Percentiles rank a stretch among this genome's conserved stretches.
phyloP scores from a whole-genome alignment of 2,888 invertebrate genomes.

The Drosophila borealis region DNA sequence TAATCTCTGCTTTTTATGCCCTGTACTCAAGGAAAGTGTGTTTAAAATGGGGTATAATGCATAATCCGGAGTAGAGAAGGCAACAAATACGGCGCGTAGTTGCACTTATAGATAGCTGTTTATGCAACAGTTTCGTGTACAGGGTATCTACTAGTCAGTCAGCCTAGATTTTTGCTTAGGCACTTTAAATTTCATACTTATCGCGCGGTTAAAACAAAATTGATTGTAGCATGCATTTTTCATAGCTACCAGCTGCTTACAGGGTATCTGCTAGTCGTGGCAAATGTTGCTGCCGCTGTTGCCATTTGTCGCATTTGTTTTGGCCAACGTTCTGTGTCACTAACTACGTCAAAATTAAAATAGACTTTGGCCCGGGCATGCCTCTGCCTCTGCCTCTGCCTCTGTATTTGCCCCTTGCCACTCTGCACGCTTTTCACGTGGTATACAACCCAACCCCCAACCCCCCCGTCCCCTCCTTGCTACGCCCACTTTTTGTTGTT shows the following conservation, averaged over 20 bases:
- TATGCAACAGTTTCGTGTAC: too few relatives aligned
- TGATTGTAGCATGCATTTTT: not conserved
- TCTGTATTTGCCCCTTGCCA: too few relatives aligned
- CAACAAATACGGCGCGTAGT: not conserved
- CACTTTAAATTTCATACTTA: not conserved
- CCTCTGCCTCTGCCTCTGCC: conserved; percentile 3
- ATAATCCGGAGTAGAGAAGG: too few relatives aligned
- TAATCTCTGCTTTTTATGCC: conserved; percentile 43
- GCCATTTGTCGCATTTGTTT: conserved; percentile 42
- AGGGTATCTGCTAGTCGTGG: not conserved
- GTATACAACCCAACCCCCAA: not conserved
- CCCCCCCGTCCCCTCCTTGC: not conserved
- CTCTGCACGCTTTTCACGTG: not conserved
- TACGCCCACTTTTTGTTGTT: conserved; percentile 16
- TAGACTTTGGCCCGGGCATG: conserved; percentile 62
- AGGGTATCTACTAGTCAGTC: too few relatives aligned
- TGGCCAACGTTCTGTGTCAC: conserved; percentile 65
- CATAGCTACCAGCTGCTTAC: not conserved
- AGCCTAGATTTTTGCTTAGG: too few relatives aligned
- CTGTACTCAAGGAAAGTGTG: not conserved
- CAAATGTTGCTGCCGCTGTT: conserved; percentile 4
- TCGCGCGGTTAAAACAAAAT: not conserved
- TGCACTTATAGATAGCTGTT: not conserved
- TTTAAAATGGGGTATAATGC: not conserved
- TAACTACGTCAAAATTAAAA: conserved; percentile 74